phyloP scores from a whole-genome alignment of 2,888 invertebrate genomes.

The Troides helena region DNA sequence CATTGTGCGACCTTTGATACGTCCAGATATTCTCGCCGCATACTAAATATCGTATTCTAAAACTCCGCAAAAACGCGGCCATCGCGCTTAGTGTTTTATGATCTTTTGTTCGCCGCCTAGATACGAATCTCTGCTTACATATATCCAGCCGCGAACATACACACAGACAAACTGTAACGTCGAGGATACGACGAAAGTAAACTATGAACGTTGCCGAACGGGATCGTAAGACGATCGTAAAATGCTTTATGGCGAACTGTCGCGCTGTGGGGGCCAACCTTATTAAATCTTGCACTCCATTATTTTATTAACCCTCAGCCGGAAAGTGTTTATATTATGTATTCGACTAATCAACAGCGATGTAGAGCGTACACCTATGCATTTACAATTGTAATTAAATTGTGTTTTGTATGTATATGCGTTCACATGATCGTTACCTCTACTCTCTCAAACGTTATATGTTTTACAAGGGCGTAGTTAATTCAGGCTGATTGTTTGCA shows the following conservation, averaged over 20 bases:
- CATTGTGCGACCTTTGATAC: slow-evolving; percentile 27
- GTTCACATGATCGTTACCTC: too few species aligned
- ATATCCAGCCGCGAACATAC: slow-evolving; percentile 2
- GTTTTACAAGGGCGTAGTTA: too few species aligned
- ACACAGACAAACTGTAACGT: slow-evolving; percentile 2
- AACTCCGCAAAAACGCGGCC: slow-evolving; percentile 18
- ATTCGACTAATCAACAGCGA: too few species aligned
- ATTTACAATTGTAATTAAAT: too few species aligned
- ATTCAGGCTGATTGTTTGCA: too few species aligned
- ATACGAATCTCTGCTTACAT: slow-evolving; percentile 23
- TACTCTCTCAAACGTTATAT: too few species aligned
- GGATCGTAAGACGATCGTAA: slow-evolving; percentile 14
- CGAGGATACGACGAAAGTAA: slow-evolving; percentile 4
- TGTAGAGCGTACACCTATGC: too few species aligned
- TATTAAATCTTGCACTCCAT: slow-evolving; percentile 13
- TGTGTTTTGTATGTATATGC: too few species aligned
- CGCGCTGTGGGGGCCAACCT: slow-evolving; percentile 5
- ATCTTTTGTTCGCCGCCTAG: slow-evolving; percentile 23
- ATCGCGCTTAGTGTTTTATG: slow-evolving; percentile 23
- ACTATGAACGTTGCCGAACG: slow-evolving; percentile 15
- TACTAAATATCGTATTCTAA: slow-evolving; percentile 19
- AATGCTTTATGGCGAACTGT: slow-evolving; percentile 24
- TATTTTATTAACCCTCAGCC: background rate
- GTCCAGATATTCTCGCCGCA: slow-evolving; percentile 10
- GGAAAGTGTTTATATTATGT: background rate